Base-by-base conservation (phyloP, 2,113 vertebrate genomes). In the Phrynocephalus versicolor region DNA sequence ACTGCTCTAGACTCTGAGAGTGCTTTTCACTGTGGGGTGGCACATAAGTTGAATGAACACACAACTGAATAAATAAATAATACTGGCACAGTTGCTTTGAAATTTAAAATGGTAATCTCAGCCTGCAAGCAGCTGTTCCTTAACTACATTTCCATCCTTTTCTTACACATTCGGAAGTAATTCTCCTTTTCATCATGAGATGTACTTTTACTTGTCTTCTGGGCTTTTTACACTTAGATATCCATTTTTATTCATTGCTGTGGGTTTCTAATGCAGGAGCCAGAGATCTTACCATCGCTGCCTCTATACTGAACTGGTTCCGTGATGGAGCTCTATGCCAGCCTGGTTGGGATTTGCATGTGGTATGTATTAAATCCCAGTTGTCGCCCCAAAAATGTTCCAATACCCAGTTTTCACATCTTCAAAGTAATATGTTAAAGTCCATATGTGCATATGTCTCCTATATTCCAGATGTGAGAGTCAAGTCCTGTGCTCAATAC, bases 351-450 rank as follows among this genome's bases (percentile, higher is more conserved):
- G 84, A 82, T 90, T 91, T 90, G 76, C 62, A 45, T 35, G 2
- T 45, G 1, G 30, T 79, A 2, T 62, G 3, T 33, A 10, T 1
- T 37, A 81, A 80, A 84, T 84, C 77, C 88, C 87, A 91, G 74
- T 83, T 79, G 88, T 77, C 91, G 85, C 85, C 75, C 39, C 6
- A 81, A 79, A 86, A 92, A 93, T 89, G 80, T 2, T 85, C 79
- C 65, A 91, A 91, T 90, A 93, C 85, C 76, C 35, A 89, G 86
- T 95, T 94, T 89, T 91, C 91, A 93, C 85, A 87, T 93, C 89
- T 88, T 89, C 81, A 89, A 87, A 77, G 80, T 60, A 85, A 89
- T 75, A 60, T 55, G 60, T 37, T 77, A 77, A 88, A 84, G 37
- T 77, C 89, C 51, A 0, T 79, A 82, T 82, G 69, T 78, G 89